Base-by-base conservation (phyloP, 2,113 vertebrate species). In the Eurypyga helias region DNA sequence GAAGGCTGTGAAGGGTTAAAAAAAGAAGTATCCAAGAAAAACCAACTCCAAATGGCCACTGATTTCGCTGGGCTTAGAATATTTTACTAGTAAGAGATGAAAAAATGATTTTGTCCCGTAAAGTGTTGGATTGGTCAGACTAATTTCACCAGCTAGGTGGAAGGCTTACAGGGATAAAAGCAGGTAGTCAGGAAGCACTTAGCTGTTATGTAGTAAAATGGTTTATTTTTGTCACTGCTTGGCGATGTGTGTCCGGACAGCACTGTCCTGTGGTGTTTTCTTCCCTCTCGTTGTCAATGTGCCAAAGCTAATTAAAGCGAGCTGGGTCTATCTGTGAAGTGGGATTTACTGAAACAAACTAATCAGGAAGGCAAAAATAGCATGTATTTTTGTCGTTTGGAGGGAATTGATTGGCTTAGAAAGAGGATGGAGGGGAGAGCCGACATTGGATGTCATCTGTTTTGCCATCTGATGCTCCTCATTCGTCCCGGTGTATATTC, bases 341-440 rank as follows among this genome's bases (percentile, higher is more conserved):
- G 64, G 83, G 85, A 87, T 87, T 96, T 91, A 83, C 76, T 78
- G 91, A 96, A 94, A 95, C 87, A 69, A 96, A 94, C 84, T 96
- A 92, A 97, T 96, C 95, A 96, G 91, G 87, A 73, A 94, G 76
- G 87, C 89, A 94, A 93, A 96, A 95, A 96, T 95, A 95, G 95
- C 66, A 51, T 78, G 77, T 72, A 69, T 90, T 95, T 95, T 77
- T 93, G 87, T 77, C 10, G 7, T 95, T 93, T 77, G 69, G 77
- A 92, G 72, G 73, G 69, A 93, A 92, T 33, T 73, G 61, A 55
- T 72, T 91, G 87, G 86, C 95, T 95, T 21, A 3, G 86, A 76
- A 71, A 89, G 65, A 79, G 84, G 83, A 93, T 52, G 58, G 73
- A 82, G 62, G 93, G 78, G 78, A 94, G 73, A 93, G 73, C 43